Conservation (phyloP, 2,113 vertebrate species). For the Recurvirostra avosetta region DNA sequence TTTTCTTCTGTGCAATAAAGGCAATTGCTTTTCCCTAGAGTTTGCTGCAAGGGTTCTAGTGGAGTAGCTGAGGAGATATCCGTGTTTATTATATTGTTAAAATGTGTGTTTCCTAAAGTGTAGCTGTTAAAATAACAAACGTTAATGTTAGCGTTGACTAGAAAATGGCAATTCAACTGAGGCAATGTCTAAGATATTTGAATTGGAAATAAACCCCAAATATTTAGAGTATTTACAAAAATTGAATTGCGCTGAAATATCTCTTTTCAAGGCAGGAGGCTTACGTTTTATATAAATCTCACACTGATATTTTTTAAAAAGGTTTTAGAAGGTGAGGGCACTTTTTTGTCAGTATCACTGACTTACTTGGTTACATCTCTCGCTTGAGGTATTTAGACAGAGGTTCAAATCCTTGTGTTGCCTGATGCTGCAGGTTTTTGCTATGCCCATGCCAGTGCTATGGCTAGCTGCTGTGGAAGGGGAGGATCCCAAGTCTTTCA, state of each 20-base stretch:
- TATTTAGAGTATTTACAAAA: not conserved
- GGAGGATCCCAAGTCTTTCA: not conserved
- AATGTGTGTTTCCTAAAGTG: constrained; percentile 15
- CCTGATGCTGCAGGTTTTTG: not conserved
- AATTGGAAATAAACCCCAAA: constrained; percentile 13
- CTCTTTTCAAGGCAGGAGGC: not conserved
- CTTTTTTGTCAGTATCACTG: not conserved
- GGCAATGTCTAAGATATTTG: not conserved
- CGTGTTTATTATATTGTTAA: not conserved
- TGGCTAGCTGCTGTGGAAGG: not conserved
- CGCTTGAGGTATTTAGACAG: not conserved
- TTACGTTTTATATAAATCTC: not conserved
- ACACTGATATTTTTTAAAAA: not conserved
- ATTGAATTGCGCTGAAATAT: not conserved
- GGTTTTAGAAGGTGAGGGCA: not conserved
- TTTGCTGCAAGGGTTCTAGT: constrained; percentile 12
- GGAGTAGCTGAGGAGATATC: not conserved
- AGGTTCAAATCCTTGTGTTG: not conserved
- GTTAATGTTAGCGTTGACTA: constrained; percentile 16
- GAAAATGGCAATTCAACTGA: constrained; percentile 13
- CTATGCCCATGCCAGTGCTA: not conserved
- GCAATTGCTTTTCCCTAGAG: constrained; percentile 51
- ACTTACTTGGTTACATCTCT: not conserved
- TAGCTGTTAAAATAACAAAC: constrained; percentile 43
- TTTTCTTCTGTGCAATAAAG: constrained; percentile 44